Evolutionary conservation across 2,797 vertebrate genomes (phyloP).

Genomic region (Anas georgica): DNA sequence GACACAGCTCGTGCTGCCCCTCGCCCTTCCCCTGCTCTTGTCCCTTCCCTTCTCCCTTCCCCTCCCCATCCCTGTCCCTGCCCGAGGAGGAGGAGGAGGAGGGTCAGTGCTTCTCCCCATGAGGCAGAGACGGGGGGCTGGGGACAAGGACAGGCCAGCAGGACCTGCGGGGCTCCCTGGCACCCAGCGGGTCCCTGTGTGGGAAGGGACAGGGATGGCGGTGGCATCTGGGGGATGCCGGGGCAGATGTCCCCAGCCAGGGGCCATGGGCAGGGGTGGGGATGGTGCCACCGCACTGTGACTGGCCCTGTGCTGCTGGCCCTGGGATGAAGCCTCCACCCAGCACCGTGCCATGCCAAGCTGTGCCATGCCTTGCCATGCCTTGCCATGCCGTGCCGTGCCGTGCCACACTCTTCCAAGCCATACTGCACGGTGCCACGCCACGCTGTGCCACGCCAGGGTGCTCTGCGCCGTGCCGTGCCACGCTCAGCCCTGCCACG

Average conservation of each 20-base stretch:
- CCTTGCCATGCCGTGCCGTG: rapidly evolving
- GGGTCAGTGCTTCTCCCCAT: no score
- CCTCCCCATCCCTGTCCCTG: neutral
- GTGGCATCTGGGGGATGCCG: neutral
- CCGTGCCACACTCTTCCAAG: no score
- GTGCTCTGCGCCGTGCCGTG: no score
- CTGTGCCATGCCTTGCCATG: rapidly evolving
- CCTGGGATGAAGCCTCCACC: neutral
- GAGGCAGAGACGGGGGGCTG: no score
- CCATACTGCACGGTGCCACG: no score
- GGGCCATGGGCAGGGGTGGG: rapidly evolving
- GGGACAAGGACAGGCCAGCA: neutral
- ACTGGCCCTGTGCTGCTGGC: rapidly evolving
- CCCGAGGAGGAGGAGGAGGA: no score
- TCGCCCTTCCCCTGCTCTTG: neutral
- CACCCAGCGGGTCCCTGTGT: neutral
- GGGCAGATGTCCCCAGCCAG: rapidly evolving
- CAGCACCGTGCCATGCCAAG: rapidly evolving
- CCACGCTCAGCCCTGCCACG: neutral
- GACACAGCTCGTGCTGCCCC: neutral
- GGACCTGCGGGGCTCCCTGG: neutral
- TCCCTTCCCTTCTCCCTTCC: neutral
- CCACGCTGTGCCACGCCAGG: no score
- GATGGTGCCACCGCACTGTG: neutral
- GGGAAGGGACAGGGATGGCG: neutral